Conservation (phyloP, 2,797 vertebrate species). For the Tachyglossus aculeatus region DNA sequence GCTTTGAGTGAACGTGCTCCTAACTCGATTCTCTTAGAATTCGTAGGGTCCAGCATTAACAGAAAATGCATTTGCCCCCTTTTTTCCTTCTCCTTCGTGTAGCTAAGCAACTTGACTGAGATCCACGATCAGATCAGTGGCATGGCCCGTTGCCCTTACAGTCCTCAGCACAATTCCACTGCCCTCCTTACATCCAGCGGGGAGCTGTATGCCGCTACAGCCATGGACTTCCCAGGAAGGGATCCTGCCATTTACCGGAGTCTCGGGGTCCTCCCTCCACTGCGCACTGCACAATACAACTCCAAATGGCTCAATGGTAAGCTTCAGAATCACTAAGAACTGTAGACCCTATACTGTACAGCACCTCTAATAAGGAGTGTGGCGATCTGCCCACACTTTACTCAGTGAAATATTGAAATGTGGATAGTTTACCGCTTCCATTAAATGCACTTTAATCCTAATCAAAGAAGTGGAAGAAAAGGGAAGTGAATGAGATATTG, state of each 20-base stretch:
- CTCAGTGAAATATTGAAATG: too few species aligned
- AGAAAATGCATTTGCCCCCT: too few species aligned
- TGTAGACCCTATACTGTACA: rapidly evolving
- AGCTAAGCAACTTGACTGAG: slow-evolving; percentile 93
- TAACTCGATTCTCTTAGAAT: too few species aligned
- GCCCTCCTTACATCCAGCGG: slow-evolving; percentile 92
- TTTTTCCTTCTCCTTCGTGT: slow-evolving; percentile 14
- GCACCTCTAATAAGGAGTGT: too few species aligned
- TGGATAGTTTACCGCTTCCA: too few species aligned
- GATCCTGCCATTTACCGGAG: slow-evolving; percentile 98
- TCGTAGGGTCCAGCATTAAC: too few species aligned
- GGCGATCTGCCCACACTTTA: too few species aligned
- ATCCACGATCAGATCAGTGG: slow-evolving; percentile 96
- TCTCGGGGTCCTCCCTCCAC: slow-evolving; percentile 88
- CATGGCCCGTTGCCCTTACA: slow-evolving; percentile 97
- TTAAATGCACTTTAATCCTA: too few species aligned
- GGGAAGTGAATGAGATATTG: too few species aligned
- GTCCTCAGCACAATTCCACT: slow-evolving; percentile 95
- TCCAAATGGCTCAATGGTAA: slow-evolving; percentile 98
- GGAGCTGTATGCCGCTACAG: slow-evolving; percentile 94
- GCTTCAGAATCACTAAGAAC: rapidly evolving
- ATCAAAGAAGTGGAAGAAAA: too few species aligned
- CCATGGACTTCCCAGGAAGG: slow-evolving; percentile 96
- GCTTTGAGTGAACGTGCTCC: too few species aligned
- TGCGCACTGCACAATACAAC: slow-evolving; percentile 97